Evolutionary conservation across 2,888 invertebrate genomes (phyloP), one percentile per base, ranked within the genome.

Genomic region (Cantharis flavilabris): DNA sequence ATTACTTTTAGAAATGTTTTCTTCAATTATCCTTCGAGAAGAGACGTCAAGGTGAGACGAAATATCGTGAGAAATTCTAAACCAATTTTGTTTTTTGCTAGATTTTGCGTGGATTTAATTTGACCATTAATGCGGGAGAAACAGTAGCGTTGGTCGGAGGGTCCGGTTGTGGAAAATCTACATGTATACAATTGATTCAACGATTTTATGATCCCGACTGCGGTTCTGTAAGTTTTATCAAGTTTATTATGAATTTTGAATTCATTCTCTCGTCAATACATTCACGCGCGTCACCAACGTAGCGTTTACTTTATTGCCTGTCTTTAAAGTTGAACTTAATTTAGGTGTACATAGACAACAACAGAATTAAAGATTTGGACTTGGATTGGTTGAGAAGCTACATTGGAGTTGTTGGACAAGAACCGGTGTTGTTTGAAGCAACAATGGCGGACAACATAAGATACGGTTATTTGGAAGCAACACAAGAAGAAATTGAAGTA

Each of bases 391-490:
- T 96, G 23, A 90, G 97, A 23, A 90, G 90, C 16, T 93, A 95
- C 83, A 93, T 97, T 76, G 96, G 96, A 0, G 91, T 96, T 10
- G 97, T 97, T 1, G 94, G 95, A 0, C 97, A 97, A 88, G 97
- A 97, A 85, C 96, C 94, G 0, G 91, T 96, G 9, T 89, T 97
- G 11, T 97, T 97, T 86, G 94, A 69, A 69, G 26, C 69, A 1
- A 69, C 69, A n/a, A 69, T 14, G 13, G n/a, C 69, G 9, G 28
- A 26, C 4, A 20, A 26, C 26, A 26, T 26, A 13, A n/a, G 26
- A 9, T 69, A 14, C 23, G 69, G n/a, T 13, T 90, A 92, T 13
- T 90, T 90, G 79, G 23, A 23, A 0, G 93, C 94, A 1, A 91
- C 93, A 0, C 89, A 90, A 79, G 91, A 90, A 65, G 93, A 95